Evolutionary conservation across 2,113 vertebrate genomes (phyloP).

Genomic region (Bos taurus): ARS-UCD2.0 NC_037335.1:27820501-27821000

Average conservation of each 20-base stretch:
- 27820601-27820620: neutral
- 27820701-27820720: neutral
- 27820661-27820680: neutral
- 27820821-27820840: constrained; percentile 11
- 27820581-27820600: constrained; percentile 19
- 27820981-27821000: neutral
- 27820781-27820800: neutral
- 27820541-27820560: neutral
- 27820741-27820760: neutral
- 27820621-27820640: constrained; percentile 46
- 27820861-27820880: constrained; percentile 30
- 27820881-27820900: neutral
- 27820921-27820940: neutral
- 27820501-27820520: constrained; percentile 75
- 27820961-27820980: neutral
- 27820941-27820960: neutral
- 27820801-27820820: neutral
- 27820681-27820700: neutral
- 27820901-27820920: neutral
- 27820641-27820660: neutral
- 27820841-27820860: neutral
- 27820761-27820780: neutral
- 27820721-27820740: neutral
- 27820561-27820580: neutral
- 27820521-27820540: constrained; percentile 55